Evolutionary conservation across 2,888 invertebrate species (phyloP).

Genomic region (Tetranychus piercei): DNA sequence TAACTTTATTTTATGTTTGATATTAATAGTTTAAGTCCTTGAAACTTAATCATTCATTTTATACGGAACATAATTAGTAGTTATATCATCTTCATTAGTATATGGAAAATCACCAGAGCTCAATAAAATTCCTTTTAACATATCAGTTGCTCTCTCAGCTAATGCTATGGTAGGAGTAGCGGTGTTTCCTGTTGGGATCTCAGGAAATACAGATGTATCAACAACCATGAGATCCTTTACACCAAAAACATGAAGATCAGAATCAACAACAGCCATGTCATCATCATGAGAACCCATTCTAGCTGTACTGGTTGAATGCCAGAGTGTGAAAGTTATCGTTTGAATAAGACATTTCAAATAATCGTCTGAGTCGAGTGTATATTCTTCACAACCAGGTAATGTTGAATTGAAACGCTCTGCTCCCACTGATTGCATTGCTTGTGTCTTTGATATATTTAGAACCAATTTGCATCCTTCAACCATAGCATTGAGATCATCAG

Average conservation of each 20-base stretch:
- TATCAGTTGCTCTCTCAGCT: too few species aligned
- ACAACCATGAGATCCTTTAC: not conserved
- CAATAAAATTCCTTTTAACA: too few species aligned
- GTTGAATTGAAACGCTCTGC: not conserved
- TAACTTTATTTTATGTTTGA: too few species aligned
- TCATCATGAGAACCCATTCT: too few species aligned
- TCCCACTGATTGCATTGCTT: not conserved
- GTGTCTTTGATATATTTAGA: not conserved
- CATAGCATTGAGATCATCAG: not conserved
- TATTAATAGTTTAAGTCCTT: too few species aligned
- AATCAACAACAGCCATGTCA: not conserved
- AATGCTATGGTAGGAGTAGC: too few species aligned
- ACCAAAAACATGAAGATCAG: not conserved
- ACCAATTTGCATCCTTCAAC: not conserved
- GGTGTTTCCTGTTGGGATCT: not conserved
- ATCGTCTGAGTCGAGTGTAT: not conserved
- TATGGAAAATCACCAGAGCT: too few species aligned
- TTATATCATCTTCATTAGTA: too few species aligned
- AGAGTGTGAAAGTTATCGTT: not conserved
- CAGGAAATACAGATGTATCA: not conserved
- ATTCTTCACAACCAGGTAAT: not conserved
- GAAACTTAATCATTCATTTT: too few species aligned
- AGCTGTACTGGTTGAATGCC: not conserved
- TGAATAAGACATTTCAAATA: not conserved
- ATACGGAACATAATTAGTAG: too few species aligned